phyloP scores from a whole-genome alignment of 2,888 invertebrate genomes.

The Apamea epomidion region DNA sequence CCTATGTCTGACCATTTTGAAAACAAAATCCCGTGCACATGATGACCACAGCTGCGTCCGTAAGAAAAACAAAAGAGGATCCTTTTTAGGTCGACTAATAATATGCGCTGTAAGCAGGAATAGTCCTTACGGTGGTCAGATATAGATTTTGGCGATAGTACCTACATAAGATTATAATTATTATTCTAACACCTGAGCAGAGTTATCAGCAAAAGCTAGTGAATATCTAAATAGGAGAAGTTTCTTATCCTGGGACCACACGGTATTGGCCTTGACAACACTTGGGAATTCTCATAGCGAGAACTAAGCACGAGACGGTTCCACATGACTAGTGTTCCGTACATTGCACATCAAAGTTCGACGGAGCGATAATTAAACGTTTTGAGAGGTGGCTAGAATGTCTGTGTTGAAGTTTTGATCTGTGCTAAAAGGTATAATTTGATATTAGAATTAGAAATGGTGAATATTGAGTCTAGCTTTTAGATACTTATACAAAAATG shows the following conservation, averaged over 20 bases:
- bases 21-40: too few species aligned
- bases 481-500: too few species aligned
- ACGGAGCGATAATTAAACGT: conserved; percentile 35
- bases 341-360: conserved; percentile 44
- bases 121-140: too few species aligned
- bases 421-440: neutral
- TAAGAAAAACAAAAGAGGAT: too few species aligned
- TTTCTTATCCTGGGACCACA: conserved; percentile 23
- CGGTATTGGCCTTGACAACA: conserved; percentile 35
- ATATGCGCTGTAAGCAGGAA: too few species aligned
- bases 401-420: conserved; percentile 14
- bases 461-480: neutral
- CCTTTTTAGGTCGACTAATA: too few species aligned
- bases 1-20: too few species aligned
- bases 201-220: conserved; percentile 7
- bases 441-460: neutral
- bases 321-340: conserved; percentile 50
- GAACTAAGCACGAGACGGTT: conserved; percentile 27
- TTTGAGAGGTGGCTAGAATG: conserved; percentile 16
- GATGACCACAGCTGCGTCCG: too few species aligned
- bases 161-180: neutral
- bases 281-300: conserved; percentile 42
- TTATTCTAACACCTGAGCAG: neutral
- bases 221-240: conserved; percentile 23
- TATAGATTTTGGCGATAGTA: too few species aligned